A percentile compares a stretch with the other conserved stretches of the same genome.
These are phyloP conservation scores for Trematomus bernacchii DNA, from an alignment of 2,797 vertebrate genomes.

Conservation along the genomic window DNA sequence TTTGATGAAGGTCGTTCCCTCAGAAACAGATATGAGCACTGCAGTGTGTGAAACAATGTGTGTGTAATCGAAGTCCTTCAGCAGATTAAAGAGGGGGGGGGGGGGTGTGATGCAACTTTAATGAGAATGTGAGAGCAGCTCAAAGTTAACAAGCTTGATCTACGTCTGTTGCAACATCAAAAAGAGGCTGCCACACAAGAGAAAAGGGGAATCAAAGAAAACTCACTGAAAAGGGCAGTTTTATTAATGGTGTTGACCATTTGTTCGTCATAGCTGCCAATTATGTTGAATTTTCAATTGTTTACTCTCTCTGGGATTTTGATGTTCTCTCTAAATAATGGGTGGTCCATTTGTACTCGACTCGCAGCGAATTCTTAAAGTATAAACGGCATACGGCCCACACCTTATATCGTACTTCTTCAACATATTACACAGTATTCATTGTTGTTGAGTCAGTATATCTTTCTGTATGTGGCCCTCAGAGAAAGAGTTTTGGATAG, in stretches of 20 bases:
- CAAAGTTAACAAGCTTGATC: slow-evolving; percentile 7
- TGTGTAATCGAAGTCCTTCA: slow-evolving; percentile 10
- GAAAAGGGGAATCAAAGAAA: slow-evolving; percentile 10
- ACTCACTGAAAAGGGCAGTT: background rate
- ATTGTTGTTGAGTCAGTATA: no score
- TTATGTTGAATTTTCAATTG: background rate
- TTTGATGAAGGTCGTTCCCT: slow-evolving; percentile 13
- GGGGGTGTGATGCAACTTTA: slow-evolving; percentile 3
- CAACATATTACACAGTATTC: no score
- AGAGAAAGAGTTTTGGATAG: no score
- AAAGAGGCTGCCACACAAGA: background rate
- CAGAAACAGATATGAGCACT: background rate
- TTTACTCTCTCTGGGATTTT: background rate
- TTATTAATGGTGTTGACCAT: background rate
- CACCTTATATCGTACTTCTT: no score
- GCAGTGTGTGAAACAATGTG: slow-evolving; percentile 16
- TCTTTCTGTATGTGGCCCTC: no score
- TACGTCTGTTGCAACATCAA: background rate
- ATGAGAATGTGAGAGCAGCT: slow-evolving; percentile 10
- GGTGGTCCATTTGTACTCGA: no score
- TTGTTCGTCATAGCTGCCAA: background rate
- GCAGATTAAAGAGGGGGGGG: background rate
- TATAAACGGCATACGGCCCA: no score
- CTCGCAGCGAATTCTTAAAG: no score
- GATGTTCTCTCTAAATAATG: background rate